Base-by-base conservation (phyloP, 2,113 vertebrate species). In the Plectropomus leopardus region DNA sequence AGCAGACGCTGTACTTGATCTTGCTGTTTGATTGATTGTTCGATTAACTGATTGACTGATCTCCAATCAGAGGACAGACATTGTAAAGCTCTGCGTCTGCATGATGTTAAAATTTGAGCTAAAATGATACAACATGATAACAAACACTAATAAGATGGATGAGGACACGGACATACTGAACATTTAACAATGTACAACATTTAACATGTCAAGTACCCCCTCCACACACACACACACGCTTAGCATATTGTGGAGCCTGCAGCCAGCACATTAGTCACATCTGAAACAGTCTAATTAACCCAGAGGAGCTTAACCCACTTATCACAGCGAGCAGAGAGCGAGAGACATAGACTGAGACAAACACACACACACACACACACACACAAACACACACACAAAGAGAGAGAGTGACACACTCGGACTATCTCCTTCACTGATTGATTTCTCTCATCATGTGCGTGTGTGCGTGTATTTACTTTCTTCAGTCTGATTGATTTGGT, bases 281-380 rank as follows among this genome's bases (percentile, higher is more conserved):
- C 85, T 94, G 83, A 96, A 96, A 96, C 91, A 91, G 89, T 92
- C 63, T 94, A 94, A 96, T 96, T 95, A 96, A 94, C 92, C 95
- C 93, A 95, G 90, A 89, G 89, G 88, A 94, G 89, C 87, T 94
- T 94, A 94, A 92, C 24, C 44, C 75, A 94, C 91, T 96, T 95
- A 94, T 92, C 93, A 86, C 76, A 92, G 89, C 83, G 85, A 92
- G 88, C 92, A 94, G 89, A 96, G 67, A 78, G 84, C 47, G 55
- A 78, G 73, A 85, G 87, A 82, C 72, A 90, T 81, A 91, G 17
- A 64, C 87, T 80, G 26, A 91, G 89, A 90, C 85, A 92, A 83
- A 94, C 83, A 74, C 78, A 36, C 30, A 82, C 85, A 92, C 84
- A 94, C 83, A 74, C 78, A 36, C 30, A 82, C 85, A 92, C 84